Percentiles rank a stretch among this genome's conserved stretches.
phyloP scores from a whole-genome alignment of 1,140 invertebrate species.

The Bombus confusus region DNA sequence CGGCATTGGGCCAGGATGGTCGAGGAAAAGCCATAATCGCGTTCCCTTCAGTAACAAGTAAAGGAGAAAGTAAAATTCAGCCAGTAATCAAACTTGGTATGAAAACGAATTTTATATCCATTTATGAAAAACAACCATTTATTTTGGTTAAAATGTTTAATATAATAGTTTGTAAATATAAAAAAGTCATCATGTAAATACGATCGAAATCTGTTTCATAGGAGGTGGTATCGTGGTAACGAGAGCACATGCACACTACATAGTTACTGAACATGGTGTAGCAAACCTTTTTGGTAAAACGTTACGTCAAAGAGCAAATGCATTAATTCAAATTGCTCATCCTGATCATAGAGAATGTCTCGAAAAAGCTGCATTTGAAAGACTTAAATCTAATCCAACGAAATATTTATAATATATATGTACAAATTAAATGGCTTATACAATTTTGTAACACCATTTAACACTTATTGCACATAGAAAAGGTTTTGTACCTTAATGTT shows the following conservation, averaged over 20 bases:
- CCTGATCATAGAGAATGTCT: slow-evolving; percentile 93
- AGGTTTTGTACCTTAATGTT: not conserved
- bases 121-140: not conserved
- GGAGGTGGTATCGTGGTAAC: slow-evolving; percentile 96
- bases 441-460: not conserved
- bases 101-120: slow-evolving; percentile 40
- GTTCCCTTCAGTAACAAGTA: slow-evolving; percentile 91
- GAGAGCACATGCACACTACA: slow-evolving; percentile 94
- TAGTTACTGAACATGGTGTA: slow-evolving; percentile 96
- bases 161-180: not conserved
- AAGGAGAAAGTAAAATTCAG: slow-evolving; percentile 93
- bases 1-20: slow-evolving; percentile 91
- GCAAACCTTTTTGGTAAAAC: slow-evolving; percentile 95
- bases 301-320: slow-evolving; percentile 93
- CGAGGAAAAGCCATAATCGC: slow-evolving; percentile 96
- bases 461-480: not conserved
- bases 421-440: not conserved
- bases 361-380: slow-evolving; percentile 94
- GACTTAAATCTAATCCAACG: slow-evolving; percentile 93
- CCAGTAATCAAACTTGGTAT: slow-evolving; percentile 91
- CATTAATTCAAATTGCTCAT: slow-evolving; percentile 94
- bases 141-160: not conserved
- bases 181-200: not conserved
- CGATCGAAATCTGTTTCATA: slow-evolving; percentile 72
- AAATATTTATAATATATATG: slow-evolving; percentile 69